Evolutionary conservation across 2,888 invertebrate genomes (phyloP).

Genomic region (Bruchidius siliquastri): DNA sequence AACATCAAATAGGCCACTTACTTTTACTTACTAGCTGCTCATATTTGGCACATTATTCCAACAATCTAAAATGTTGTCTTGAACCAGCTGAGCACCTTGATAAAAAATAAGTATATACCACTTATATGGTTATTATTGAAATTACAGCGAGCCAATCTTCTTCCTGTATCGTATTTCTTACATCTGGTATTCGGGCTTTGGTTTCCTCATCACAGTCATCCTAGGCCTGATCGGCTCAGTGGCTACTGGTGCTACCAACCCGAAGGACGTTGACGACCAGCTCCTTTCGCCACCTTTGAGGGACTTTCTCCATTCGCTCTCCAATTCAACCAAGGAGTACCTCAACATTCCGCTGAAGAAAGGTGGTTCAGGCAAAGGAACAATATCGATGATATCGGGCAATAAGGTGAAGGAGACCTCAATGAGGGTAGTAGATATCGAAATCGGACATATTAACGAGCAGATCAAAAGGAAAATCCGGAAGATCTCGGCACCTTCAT

Average conservation of each 20-base stretch:
- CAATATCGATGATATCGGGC: slow-evolving; percentile 23
- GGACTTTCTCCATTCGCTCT: slow-evolving; percentile 51
- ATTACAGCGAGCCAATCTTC: slow-evolving; percentile 35
- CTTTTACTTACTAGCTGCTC: no score
- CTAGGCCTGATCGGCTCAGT: slow-evolving; percentile 71
- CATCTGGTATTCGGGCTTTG: slow-evolving; percentile 85
- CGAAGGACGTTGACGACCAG: slow-evolving; percentile 60
- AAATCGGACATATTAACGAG: slow-evolving; percentile 10
- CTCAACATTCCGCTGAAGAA: slow-evolving; percentile 36
- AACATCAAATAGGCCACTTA: no score
- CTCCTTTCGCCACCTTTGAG: slow-evolving; percentile 65
- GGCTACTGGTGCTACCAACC: slow-evolving; percentile 59
- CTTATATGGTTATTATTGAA: slow-evolving; percentile 3
- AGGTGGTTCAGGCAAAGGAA: slow-evolving; percentile 19
- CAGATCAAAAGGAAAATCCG: slow-evolving; percentile 12
- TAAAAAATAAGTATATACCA: no score
- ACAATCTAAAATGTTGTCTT: no score
- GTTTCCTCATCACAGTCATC: slow-evolving; percentile 67
- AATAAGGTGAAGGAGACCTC: slow-evolving; percentile 8
- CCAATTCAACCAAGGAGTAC: slow-evolving; percentile 48
- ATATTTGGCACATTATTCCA: no score
- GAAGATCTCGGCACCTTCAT: slow-evolving; percentile 14
- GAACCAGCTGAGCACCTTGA: no score
- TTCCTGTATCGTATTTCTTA: slow-evolving; percentile 73
- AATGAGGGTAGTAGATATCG: background rate